A percentile compares a stretch with the other conserved stretches of the same genome.
These are phyloP conservation scores for Hyla sarda DNA, from an alignment of 2,113 vertebrate species.

Conservation along the genomic window DNA sequence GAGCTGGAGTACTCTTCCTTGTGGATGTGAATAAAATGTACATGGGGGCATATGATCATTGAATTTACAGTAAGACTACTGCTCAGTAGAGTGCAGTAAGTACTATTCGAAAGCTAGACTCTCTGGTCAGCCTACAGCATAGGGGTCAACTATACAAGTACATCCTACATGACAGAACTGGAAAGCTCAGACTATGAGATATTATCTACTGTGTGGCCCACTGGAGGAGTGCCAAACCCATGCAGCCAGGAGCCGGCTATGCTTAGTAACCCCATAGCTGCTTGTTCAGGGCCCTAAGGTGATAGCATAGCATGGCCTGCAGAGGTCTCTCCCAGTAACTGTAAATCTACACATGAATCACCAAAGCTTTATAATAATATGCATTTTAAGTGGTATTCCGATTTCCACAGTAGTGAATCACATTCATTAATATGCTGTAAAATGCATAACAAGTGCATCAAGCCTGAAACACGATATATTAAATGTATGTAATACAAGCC, in stretches of 20 bases:
- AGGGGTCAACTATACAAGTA: background rate
- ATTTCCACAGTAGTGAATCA: slow-evolving; percentile 39
- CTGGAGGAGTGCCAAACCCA: background rate
- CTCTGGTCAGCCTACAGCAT: background rate
- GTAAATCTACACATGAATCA: background rate
- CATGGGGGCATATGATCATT: no score
- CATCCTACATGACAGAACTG: background rate
- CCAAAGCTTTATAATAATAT: background rate
- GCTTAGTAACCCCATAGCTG: background rate
- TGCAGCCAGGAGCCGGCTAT: background rate
- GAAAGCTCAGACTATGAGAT: background rate
- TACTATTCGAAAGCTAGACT: background rate
- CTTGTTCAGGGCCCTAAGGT: background rate
- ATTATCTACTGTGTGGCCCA: background rate
- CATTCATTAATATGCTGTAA: slow-evolving; percentile 24
- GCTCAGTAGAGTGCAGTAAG: no score
- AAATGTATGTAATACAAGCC: slow-evolving; percentile 20
- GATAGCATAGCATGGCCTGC: background rate
- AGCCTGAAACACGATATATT: slow-evolving; percentile 24
- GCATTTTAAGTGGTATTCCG: background rate
- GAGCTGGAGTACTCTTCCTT: no score
- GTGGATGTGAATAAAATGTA: no score
- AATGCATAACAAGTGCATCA: slow-evolving; percentile 47
- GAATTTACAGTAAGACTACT: no score
- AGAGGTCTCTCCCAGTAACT: background rate